phyloP scores from a whole-genome alignment of 2,888 invertebrate species.

The Oligia fasciuncula region DNA sequence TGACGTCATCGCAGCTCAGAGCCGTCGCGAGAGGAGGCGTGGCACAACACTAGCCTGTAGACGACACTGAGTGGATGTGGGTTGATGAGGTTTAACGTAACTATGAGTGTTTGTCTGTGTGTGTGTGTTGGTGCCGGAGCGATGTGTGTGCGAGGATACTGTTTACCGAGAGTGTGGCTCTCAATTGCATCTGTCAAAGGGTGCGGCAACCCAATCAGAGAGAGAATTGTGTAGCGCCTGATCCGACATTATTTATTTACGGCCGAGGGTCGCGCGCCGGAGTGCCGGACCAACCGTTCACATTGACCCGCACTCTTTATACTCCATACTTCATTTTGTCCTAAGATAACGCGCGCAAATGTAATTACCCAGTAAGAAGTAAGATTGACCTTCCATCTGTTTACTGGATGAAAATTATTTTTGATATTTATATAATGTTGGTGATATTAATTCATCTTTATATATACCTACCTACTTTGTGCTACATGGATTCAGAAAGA shows the following conservation, averaged over 20 bases:
- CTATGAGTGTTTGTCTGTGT: neutral
- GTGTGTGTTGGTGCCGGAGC: slow-evolving; percentile 1
- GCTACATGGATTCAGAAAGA: too few species aligned
- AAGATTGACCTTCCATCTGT: neutral
- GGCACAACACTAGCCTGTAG: slow-evolving; percentile 16
- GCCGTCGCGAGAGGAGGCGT: slow-evolving; percentile 2
- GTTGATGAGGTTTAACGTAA: slow-evolving; percentile 31
- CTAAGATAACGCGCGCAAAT: slow-evolving; percentile 1
- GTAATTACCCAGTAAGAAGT: neutral
- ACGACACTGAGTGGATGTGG: slow-evolving; percentile 34
- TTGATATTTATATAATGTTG: neutral
- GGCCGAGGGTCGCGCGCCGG: neutral
- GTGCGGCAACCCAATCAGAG: slow-evolving; percentile 51
- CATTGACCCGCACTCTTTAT: slow-evolving; percentile 20
- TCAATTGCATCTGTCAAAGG: slow-evolving; percentile 54
- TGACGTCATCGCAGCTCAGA: slow-evolving; percentile 10
- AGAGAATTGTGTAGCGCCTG: slow-evolving; percentile 28
- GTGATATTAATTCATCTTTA: neutral
- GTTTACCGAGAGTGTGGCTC: slow-evolving; percentile 30
- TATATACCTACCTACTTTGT: neutral
- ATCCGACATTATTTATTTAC: slow-evolving; percentile 48
- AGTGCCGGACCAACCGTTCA: slow-evolving; percentile 8
- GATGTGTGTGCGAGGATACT: slow-evolving; percentile 17
- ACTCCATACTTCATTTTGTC: slow-evolving; percentile 18
- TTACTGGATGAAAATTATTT: neutral